Evolutionary conservation across 1,140 invertebrate genomes (phyloP), one percentile per base, ranked within the genome.

Genomic region (Drosophila biarmipes): DNA sequence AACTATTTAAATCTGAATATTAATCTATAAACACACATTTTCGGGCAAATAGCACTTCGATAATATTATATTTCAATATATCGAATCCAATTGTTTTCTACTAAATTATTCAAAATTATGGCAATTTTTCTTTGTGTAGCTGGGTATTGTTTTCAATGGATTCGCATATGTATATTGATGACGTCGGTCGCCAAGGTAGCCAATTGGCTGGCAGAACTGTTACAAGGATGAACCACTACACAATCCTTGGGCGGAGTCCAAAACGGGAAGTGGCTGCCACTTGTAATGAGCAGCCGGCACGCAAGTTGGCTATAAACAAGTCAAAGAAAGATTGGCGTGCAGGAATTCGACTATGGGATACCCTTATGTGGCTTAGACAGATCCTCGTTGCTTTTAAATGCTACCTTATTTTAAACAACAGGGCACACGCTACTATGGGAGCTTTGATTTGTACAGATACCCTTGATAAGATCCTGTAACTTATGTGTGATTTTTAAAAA

Each of bases 201-300:
- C 49, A 51, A 31, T 31, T 59, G 55, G 58, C 31, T 59, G 43
- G 48, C 54, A 68, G 58, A 84, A 76, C 46, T 67, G 49, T 76
- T 68, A 67, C 77, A 80, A 68, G 62, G 74, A 80, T 80, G 58
- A 27, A 66, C 17, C 37, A 24, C 52, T 35, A 45, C 24, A 38
- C 34, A 45, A 55, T 56, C 55, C 35, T 57, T 59, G 66, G 71
- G 48, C 56, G 81, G 67, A 45, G 66, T 78, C 53, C 49, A 38
- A 57, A 51, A 56, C 55, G 48, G 63, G 74, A 77, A 77, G 74
- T 62, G 57, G 54, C 71, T 75, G 61, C 42, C 55, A 53, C 66
- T 59, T 49, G 71, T 87, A 87, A 87, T 89, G 62, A 63, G 59
- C 42, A 48, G 38, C 34, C 46, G 76, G 63, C 82, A 87, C 79